These are phyloP conservation scores for Poecilia gillii DNA, from an alignment of 2,797 vertebrate genomes.

Conservation along the genomic window DNA sequence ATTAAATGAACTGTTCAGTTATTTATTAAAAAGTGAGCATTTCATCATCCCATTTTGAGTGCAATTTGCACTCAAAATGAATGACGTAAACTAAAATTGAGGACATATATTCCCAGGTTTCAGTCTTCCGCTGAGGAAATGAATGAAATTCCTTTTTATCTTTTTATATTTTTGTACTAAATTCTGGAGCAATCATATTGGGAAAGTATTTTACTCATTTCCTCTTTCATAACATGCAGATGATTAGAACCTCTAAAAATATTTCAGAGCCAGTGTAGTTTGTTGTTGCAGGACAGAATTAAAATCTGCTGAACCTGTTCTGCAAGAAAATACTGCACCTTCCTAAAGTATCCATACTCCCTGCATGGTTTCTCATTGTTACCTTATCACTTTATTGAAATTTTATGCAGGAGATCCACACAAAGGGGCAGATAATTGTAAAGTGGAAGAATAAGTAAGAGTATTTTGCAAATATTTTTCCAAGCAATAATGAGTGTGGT, in stretches of 20 bases:
- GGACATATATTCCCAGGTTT: neutral
- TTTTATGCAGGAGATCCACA: neutral
- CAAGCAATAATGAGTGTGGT: neutral
- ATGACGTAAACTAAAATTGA: neutral
- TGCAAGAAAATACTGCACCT: neutral
- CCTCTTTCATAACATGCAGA: neutral
- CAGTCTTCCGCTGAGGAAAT: neutral
- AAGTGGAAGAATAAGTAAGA: neutral
- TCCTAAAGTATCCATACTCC: neutral
- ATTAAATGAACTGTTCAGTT: neutral
- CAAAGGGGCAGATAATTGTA: neutral
- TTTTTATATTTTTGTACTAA: neutral
- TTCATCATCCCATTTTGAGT: neutral
- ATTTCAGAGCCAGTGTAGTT: neutral
- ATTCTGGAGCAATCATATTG: slow-evolving; percentile 2
- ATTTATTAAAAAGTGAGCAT: neutral
- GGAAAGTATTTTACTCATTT: neutral
- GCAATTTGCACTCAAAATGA: neutral
- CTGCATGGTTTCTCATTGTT: neutral
- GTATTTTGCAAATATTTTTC: neutral
- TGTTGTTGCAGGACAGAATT: neutral
- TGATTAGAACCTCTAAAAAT: neutral
- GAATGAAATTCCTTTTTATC: neutral
- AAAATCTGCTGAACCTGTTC: neutral
- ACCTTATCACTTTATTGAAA: neutral